These are phyloP conservation scores for Cecropterus lyciades DNA, from an alignment of 1,140 invertebrate genomes.

Conservation along the genomic window DNA sequence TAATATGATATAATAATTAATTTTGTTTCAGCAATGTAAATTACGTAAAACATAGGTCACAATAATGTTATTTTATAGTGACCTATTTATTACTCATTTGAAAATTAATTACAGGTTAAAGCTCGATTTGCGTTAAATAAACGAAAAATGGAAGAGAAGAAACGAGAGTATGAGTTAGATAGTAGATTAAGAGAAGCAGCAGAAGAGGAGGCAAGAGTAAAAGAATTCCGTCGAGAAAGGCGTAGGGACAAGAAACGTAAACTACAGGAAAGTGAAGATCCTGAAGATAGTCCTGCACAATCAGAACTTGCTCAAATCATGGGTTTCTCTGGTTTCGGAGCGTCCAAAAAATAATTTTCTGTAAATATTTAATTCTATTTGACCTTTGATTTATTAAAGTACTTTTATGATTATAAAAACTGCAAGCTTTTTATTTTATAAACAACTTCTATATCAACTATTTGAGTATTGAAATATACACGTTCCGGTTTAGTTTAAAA, in stretches of 20 bases:
- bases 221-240: constrained; percentile 96
- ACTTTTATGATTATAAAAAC: neutral
- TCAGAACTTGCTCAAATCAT: constrained; percentile 97
- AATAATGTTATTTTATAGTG: no score
- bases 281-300: constrained; percentile 86
- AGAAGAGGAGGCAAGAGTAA: constrained; percentile 97
- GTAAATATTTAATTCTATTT: neutral
- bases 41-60: no score
- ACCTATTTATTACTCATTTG: constrained; percentile 1
- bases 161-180: constrained; percentile 98
- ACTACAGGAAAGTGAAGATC: constrained; percentile 89
- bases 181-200: constrained; percentile 95
- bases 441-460: no score
- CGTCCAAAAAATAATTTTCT: constrained; percentile 90
- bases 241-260: constrained; percentile 96
- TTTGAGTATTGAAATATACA: no score
- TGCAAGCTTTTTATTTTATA: neutral
- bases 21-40: no score
- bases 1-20: no score
- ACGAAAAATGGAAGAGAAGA: constrained; percentile 97
- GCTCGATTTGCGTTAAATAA: constrained; percentile 97
- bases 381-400: constrained; percentile 12
- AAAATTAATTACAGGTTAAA: constrained; percentile 90
- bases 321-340: constrained; percentile 98
- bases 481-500: no score